Evolutionary conservation across 1,140 invertebrate genomes (phyloP), one percentile per base, ranked within the genome.

Genomic region (Orchesella cincta): DNA sequence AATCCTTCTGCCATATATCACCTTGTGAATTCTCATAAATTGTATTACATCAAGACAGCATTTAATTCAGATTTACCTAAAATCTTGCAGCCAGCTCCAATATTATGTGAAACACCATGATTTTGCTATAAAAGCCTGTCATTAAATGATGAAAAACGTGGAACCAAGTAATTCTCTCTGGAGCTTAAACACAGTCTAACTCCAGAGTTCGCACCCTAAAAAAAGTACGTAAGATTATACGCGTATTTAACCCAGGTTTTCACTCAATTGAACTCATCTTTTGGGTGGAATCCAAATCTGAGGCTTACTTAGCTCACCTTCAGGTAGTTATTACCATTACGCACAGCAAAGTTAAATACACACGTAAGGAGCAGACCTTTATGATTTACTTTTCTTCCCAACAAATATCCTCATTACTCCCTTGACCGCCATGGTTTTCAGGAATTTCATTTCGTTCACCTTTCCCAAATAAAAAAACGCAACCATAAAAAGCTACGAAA

Each of bases 201-300:
- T n/a, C n/a, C n/a, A n/a, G 12, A 31, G 62, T 67, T 67, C 62
- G 62, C 62, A 67, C 62, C 62, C 62, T 18, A 3, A 33, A 29
- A 16, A 29, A 2, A n/a, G 8, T 57, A 31, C 28, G 51, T 36
- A 46, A 73, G 34, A 20, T 70, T 73, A 70, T 77, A n/a, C n/a
- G n/a, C n/a, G n/a, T n/a, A n/a, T n/a, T n/a, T n/a, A 77, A 77
- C 73, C 73, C 71, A 36, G 52, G 46, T 77, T 77, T 77, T 77
- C 71, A 70, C 76, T 77, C 76, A 77, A 77, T 77, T 77, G 76
- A 77, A 67, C 75, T 26, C 67, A 71, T 67, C 62, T 77, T 77
- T 73, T 71, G 54, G 51, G 26, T 62, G 36, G 23, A 67, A 39
- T 70, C 52, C 62, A 28, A 23, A 34, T 31, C 29, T 54, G 39